Base-by-base conservation (phyloP, 2,888 invertebrate genomes). In the Cryptocephalus primarius region DNA sequence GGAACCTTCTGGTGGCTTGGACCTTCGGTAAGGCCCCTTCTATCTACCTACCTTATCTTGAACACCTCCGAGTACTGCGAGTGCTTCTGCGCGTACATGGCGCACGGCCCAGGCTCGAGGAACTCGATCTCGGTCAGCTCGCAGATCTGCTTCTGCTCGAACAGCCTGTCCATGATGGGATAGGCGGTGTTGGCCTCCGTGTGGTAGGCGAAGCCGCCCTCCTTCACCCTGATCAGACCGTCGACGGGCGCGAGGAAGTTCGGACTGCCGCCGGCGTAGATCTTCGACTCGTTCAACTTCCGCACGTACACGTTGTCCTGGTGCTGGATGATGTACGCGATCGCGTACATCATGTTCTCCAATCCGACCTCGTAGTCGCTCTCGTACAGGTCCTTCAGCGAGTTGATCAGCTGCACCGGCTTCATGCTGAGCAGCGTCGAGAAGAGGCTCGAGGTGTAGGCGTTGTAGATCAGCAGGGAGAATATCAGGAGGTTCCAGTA, bases 361-460 rank as follows among this genome's bases (percentile, higher is more conserved):
- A 69, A 70, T 11, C 74, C 71, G 33, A 78, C 62, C 39, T 73
- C 68, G 8, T 78, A 59, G 12, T 50, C 50, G 53, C 77, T 78
- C 1, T 74, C 69, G 8, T 74, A 59, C 6, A 78, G 65, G 55
- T 77, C 77, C 46, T 67, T 58, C 34, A 77, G 60, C 22, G 22
- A 22, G 1, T 73, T 73, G 60, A 69, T 72, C 46, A 78, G 71
- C 39, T 73, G 70, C 4, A 71, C 69, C 0, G 77, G 74, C 1
- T 73, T 72, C 1, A 72, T 73, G 42, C 70, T 76, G 33, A 78
- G 65, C 4, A 78, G 62, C 62, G 76, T 76, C 43, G 77, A 77
- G 4, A 78, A 76, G 10, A 78, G 75, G 49, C 77, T 77, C 41
- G 77, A 77, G 0, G 78, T 78, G 61, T 78, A 78, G 62, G 76